Percentiles rank a stretch among this genome's conserved stretches.
phyloP scores from a whole-genome alignment of 2,797 vertebrate species.

The Melanotaenia nigrans region DNA sequence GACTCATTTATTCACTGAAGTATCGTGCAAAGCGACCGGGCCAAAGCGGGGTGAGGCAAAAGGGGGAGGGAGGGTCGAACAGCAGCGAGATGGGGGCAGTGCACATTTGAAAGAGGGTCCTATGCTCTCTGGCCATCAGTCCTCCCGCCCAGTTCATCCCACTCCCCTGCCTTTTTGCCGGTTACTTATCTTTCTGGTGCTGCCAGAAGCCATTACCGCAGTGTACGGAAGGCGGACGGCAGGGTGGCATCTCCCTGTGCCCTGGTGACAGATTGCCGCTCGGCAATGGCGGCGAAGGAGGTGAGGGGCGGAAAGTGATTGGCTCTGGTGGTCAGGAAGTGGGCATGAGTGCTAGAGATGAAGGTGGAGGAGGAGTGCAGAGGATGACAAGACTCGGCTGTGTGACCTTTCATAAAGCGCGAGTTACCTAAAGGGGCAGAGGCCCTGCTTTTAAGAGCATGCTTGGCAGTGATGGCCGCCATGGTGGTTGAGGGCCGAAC shows the following conservation, averaged over 20 bases:
- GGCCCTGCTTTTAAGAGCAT: conserved; percentile 78
- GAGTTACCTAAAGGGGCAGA: conserved; percentile 83
- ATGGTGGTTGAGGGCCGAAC: conserved; percentile 68
- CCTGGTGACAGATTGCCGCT: conserved; percentile 98
- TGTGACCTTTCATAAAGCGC: conserved; percentile 83
- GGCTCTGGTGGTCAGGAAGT: conserved; percentile 94
- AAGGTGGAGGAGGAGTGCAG: conserved; percentile 82
- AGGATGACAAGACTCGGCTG: conserved; percentile 84
- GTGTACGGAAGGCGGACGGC: conserved; percentile 96
- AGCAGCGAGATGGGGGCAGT: conserved; percentile 69
- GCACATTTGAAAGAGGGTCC: conserved; percentile 79
- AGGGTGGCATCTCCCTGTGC: conserved; percentile 93
- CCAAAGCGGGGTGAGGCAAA: conserved; percentile 84
- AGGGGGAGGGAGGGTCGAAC: conserved; percentile 70
- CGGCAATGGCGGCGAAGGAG: conserved; percentile 92
- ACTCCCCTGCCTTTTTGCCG: conserved; percentile 66
- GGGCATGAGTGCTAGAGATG: conserved; percentile 84
- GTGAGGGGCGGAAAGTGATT: conserved; percentile 90
- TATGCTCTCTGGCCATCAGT: conserved; percentile 78
- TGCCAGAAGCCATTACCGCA: conserved; percentile 99
- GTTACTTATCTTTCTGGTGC: conserved; percentile 84
- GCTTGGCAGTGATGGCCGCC: conserved; percentile 78
- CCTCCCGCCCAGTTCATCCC: conserved; percentile 44
- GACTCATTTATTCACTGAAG: conserved; percentile 99
- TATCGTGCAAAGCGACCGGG: conserved; percentile 96